Conservation (phyloP, 2,888 invertebrate genomes). For the Bombylius discolor region DNA sequence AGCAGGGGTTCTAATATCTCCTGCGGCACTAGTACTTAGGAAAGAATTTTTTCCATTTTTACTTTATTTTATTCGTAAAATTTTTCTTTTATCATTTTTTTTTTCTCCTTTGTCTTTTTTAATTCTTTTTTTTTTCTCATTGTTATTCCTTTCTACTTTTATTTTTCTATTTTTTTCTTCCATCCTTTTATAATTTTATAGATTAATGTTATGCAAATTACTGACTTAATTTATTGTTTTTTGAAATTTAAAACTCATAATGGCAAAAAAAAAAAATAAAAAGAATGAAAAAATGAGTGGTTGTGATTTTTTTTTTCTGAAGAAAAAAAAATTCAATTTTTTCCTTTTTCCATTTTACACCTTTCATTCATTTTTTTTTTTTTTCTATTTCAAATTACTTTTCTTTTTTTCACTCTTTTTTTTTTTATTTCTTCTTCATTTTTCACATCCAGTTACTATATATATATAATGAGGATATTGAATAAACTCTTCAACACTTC, state of each 20-base stretch:
- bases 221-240: conserved; percentile 5
- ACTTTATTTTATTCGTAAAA: no score
- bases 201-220: conserved; percentile 9
- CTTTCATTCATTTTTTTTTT: background rate
- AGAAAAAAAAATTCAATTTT: no score
- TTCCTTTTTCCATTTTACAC: background rate
- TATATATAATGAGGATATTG: background rate
- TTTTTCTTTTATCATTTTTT: no score
- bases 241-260: background rate
- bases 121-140: background rate
- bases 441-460: no score
- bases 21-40: conserved; percentile 41
- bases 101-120: background rate
- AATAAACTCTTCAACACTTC: conserved; percentile 5
- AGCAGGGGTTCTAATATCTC: conserved; percentile 38
- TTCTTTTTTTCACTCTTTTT: no score
- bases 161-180: background rate
- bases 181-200: background rate
- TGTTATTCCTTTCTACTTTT: background rate
- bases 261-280: background rate
- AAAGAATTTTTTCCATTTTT: conserved; percentile 23
- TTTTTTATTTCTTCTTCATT: no score
- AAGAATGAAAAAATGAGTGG: background rate
- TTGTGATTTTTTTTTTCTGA: background rate
- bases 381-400: no score